phyloP scores from a whole-genome alignment of 2,113 vertebrate genomes.

The Pseudopipra pipra region DNA sequence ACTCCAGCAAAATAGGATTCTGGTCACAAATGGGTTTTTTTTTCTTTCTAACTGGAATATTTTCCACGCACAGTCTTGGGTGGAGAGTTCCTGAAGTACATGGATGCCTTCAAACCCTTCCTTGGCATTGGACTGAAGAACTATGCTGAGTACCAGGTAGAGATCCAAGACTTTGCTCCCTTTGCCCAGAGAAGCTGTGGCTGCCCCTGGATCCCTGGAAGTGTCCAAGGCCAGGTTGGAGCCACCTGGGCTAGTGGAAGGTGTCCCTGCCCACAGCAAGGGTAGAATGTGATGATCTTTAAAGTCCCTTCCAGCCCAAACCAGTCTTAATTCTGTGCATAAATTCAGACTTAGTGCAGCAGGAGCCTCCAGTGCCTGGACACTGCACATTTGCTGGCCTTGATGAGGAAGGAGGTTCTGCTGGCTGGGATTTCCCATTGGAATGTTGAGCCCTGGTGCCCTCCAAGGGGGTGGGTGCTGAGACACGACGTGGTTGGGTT shows the following conservation, averaged over 20 bases:
- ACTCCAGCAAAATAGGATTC: too few species aligned
- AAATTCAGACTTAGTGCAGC: neutral
- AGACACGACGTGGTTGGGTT: neutral
- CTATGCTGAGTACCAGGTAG: constrained; percentile 96
- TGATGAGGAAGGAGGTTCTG: neutral
- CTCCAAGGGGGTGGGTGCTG: accelerated
- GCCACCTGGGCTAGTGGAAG: neutral
- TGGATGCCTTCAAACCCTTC: constrained; percentile 99
- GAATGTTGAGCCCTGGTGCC: neutral
- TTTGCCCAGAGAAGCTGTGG: neutral
- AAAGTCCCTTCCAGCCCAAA: neutral
- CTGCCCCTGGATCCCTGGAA: neutral
- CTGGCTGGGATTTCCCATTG: neutral
- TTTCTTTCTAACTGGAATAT: neutral
- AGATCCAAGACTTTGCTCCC: neutral
- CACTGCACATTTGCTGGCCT: neutral
- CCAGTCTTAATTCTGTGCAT: neutral
- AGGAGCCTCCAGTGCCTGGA: neutral
- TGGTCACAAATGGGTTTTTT: neutral
- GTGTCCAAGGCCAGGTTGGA: neutral
- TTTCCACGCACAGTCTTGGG: constrained; percentile 82
- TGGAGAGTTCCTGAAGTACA: constrained; percentile 96
- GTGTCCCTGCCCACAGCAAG: neutral
- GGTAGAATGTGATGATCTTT: neutral
- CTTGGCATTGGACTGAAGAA: constrained; percentile 96